phyloP scores from a whole-genome alignment of 2,888 invertebrate genomes.

The Holacanthella duospinosa region DNA sequence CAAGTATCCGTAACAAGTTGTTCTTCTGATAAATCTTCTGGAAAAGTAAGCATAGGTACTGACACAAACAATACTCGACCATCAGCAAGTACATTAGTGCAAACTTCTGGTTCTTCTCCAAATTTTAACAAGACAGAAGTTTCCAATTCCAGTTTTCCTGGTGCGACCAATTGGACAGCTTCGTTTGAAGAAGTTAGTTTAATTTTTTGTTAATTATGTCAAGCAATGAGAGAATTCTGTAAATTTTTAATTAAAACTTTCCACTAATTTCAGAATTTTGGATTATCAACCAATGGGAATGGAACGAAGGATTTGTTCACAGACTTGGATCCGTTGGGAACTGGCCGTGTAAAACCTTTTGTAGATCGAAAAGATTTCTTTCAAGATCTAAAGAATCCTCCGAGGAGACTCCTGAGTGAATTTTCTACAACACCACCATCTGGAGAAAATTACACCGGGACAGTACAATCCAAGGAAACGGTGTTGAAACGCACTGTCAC shows the following conservation, averaged over 20 bases:
- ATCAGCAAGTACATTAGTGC: not conserved
- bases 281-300: constrained; percentile 22
- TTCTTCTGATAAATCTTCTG: not conserved
- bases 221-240: too few species aligned
- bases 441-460: too few species aligned
- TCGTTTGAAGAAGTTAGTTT: constrained; percentile 37
- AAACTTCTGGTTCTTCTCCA: not conserved
- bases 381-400: constrained; percentile 88
- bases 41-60: not conserved
- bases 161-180: constrained; percentile 25
- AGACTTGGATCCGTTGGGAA: constrained; percentile 84
- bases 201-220: too few species aligned
- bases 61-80: not conserved
- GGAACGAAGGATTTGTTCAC: constrained; percentile 51
- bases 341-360: constrained; percentile 73
- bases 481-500: too few species aligned
- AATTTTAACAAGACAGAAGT: not conserved
- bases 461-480: too few species aligned
- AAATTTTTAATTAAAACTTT: too few species aligned
- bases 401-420: constrained; percentile 82
- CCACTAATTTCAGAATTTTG: constrained; percentile 28
- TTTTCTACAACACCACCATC: constrained; percentile 10
- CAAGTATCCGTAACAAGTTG: not conserved
- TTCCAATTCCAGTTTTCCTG: not conserved
- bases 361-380: constrained; percentile 93